Base-by-base conservation (phyloP, 2,888 invertebrate species). In the Scaeva pyrastri region DNA sequence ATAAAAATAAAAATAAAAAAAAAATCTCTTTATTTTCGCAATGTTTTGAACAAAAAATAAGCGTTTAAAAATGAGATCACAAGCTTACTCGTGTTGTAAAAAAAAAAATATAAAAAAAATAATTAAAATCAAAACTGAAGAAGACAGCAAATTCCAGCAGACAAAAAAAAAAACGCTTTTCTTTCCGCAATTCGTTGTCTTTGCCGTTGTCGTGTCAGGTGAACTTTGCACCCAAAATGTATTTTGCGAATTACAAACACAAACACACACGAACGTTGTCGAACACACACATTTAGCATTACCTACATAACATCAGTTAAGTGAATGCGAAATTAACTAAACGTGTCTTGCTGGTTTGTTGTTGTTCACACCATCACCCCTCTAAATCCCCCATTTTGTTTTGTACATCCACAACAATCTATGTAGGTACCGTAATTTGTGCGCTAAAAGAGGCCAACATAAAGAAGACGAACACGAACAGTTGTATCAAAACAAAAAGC, bases 401-500 rank as follows among this genome's bases (percentile, higher is more conserved):
- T 0, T 31, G 8, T 31, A 31, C 31, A 7, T 31, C 31, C 8
- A n/a, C n/a, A n/a, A n/a, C n/a, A n/a, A 12, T 41, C 16, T 11
- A n/a, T n/a, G 16, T 12, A 21, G 26, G 19, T n/a, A 58, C 58
- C 48, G 26, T 26, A 43, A 41, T 77, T 56, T 36, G 19, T 23
- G 43, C 43, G 11, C 45, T 60, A 76, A 66, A 66, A 66, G 85
- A 75, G 80, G 85, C 81, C 76, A 77, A 76, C 74, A 70, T 43
- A 39, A 71, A 50, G 56, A 81, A 72, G 68, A 62, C 85, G 73
- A 76, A 75, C 68, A 68, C 86, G 86, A 86, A 86, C 64, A 78
- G 86, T 77, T 77, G 82, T 86, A 86, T 60, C 86, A 86, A 86
- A 86, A 86, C 86, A 86, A 86, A 82, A 78, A 86, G 73, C 77